Percentiles rank a stretch among this genome's conserved stretches.
Conservation (phyloP, 2,113 vertebrate species). For the Hipposideros armiger region DNA sequence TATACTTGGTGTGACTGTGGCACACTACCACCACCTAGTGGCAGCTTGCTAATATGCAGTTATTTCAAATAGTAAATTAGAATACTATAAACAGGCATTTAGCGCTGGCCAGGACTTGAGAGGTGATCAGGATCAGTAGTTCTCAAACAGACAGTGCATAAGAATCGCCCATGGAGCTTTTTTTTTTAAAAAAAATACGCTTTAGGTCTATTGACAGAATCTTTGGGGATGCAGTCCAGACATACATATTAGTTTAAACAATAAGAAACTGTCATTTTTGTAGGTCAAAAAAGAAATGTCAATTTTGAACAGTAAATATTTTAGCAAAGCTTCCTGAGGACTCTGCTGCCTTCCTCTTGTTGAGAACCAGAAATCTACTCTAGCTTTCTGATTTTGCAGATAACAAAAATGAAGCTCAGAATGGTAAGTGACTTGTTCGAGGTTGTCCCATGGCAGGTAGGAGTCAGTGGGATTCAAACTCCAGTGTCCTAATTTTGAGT, state of each 20-base stretch:
- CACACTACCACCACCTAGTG: slow-evolving; percentile 68
- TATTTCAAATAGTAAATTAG: neutral
- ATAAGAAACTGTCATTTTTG: neutral
- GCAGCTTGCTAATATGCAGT: neutral
- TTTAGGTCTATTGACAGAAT: neutral
- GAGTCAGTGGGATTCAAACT: neutral
- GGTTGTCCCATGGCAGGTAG: neutral
- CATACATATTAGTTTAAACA: neutral
- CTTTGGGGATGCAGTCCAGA: neutral
- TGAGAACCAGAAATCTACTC: neutral
- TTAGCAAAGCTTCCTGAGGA: neutral
- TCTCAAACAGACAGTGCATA: neutral
- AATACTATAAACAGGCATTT: neutral
- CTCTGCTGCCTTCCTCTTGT: neutral
- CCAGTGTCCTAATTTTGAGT: neutral
- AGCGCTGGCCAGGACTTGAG: neutral
- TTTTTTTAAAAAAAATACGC: neutral
- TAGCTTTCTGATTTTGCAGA: neutral
- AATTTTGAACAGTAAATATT: neutral
- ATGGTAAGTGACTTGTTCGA: neutral
- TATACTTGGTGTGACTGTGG: neutral
- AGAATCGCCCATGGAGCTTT: neutral
- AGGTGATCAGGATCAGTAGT: neutral
- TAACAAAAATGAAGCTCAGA: neutral
- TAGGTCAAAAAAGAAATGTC: neutral